Percentiles rank a stretch among this genome's conserved stretches.
Evolutionary conservation across 2,888 invertebrate genomes (phyloP).

Genomic region (Chrysolina oricalcia): DNA sequence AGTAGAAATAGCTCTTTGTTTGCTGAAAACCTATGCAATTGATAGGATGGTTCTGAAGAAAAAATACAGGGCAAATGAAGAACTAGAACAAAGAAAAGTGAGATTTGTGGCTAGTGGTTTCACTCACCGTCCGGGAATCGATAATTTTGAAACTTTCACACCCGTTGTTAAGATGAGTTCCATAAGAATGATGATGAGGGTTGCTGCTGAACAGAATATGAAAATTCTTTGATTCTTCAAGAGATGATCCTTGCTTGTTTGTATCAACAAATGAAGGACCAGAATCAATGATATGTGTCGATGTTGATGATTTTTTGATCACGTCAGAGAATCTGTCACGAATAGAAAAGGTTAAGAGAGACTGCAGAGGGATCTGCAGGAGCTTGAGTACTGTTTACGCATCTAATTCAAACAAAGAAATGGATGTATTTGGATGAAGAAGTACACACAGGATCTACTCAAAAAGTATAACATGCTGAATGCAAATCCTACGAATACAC

Average conservation of each 20-base stretch:
- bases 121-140: background rate
- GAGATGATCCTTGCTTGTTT: slow-evolving; percentile 16
- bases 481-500: too few species aligned
- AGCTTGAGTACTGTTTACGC: background rate
- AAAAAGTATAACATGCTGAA: too few species aligned
- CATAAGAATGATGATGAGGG: background rate
- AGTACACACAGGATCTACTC: background rate
- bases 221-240: background rate
- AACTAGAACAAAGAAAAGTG: background rate
- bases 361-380: background rate
- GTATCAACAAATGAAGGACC: background rate
- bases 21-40: slow-evolving; percentile 41
- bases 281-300: background rate
- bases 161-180: background rate
- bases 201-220: background rate
- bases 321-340: background rate
- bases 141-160: background rate
- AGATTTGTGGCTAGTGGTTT: slow-evolving; percentile 12
- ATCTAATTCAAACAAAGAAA: slow-evolving; percentile 1
- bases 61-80: background rate
- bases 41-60: slow-evolving; percentile 14
- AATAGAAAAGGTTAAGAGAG: background rate
- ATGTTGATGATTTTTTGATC: background rate
- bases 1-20: slow-evolving; percentile 57
- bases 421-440: background rate